A percentile compares a stretch with the other conserved stretches of the same genome.
phyloP scores from a whole-genome alignment of 2,113 vertebrate species.

The Macrotus californicus region DNA sequence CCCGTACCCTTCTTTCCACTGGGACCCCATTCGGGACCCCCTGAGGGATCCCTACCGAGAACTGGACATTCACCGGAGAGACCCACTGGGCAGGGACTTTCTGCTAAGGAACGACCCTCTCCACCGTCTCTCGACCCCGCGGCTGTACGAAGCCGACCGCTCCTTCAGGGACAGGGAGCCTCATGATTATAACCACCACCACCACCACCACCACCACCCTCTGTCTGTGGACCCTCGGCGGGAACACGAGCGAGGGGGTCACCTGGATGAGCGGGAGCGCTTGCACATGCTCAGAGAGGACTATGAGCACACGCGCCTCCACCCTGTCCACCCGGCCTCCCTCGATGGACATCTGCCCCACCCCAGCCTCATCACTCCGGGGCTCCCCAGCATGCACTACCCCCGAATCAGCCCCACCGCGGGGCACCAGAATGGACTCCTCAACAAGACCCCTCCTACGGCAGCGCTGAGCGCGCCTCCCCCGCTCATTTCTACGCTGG shows the following conservation, averaged over 20 bases:
- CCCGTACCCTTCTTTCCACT: constrained; percentile 95
- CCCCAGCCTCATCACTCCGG: constrained; percentile 87
- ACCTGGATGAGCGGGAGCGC: constrained; percentile 91
- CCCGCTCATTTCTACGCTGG: constrained; percentile 93
- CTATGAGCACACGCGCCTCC: constrained; percentile 91
- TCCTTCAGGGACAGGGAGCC: constrained; percentile 94
- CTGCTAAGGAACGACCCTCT: constrained; percentile 91
- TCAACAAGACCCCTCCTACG: constrained; percentile 94
- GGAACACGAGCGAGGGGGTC: constrained; percentile 88
- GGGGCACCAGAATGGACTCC: constrained; percentile 91
- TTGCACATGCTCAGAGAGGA: constrained; percentile 94
- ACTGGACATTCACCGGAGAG: constrained; percentile 90
- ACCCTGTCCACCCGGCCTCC: constrained; percentile 88
- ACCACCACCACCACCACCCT: constrained; percentile 83
- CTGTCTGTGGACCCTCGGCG: constrained; percentile 89
- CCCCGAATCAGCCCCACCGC: constrained; percentile 91
- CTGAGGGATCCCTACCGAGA: constrained; percentile 92
- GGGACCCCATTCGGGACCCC: constrained; percentile 94
- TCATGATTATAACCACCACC: constrained; percentile 92
- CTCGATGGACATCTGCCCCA: constrained; percentile 93
- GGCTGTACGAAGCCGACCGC: constrained; percentile 92
- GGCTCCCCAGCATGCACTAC: constrained; percentile 97
- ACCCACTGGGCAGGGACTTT: constrained; percentile 87
- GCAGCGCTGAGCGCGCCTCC: constrained; percentile 95
- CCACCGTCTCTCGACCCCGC: constrained; percentile 87